A percentile compares a stretch with the other conserved stretches of the same genome.
Conservation (phyloP, 2,888 invertebrate genomes). For the Morpho achilles region DNA sequence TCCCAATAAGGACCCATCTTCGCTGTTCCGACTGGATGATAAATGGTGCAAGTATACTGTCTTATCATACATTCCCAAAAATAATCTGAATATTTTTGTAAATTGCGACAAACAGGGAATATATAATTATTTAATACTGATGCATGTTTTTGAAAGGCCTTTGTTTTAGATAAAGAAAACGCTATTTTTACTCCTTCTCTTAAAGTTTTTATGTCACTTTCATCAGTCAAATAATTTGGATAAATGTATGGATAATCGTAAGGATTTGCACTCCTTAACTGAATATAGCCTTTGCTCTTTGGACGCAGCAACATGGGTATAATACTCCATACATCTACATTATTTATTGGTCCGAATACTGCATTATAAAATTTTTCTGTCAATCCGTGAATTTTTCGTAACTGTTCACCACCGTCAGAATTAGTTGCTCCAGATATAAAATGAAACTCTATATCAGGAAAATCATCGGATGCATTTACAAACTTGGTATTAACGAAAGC, state of each 20-base stretch:
- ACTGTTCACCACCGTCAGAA: constrained; percentile 90
- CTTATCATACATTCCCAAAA: constrained; percentile 94
- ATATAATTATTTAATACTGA: constrained; percentile 84
- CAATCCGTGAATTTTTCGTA: constrained; percentile 89
- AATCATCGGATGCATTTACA: constrained; percentile 87
- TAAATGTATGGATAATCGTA: constrained; percentile 93
- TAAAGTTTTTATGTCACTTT: constrained; percentile 87
- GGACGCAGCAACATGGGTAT: constrained; percentile 92
- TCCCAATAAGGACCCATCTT: constrained; percentile 96
- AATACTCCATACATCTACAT: constrained; percentile 90
- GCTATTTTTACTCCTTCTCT: constrained; percentile 93
- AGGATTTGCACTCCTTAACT: constrained; percentile 89
- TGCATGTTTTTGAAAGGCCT: constrained; percentile 86
- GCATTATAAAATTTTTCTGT: constrained; percentile 85
- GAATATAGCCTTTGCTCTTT: constrained; percentile 89
- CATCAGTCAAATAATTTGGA: constrained; percentile 92
- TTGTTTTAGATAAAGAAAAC: constrained; percentile 87
- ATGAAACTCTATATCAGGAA: constrained; percentile 94
- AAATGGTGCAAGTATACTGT: constrained; percentile 89
- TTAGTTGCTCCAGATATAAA: constrained; percentile 92
- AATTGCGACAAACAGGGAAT: constrained; percentile 87
- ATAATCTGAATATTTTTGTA: constrained; percentile 84
- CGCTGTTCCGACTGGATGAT: constrained; percentile 92
- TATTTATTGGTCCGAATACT: constrained; percentile 86
- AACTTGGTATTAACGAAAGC: constrained; percentile 94